These are phyloP conservation scores for Salvator merianae DNA, from an alignment of 2,113 vertebrate genomes.

Conservation along the genomic window DNA sequence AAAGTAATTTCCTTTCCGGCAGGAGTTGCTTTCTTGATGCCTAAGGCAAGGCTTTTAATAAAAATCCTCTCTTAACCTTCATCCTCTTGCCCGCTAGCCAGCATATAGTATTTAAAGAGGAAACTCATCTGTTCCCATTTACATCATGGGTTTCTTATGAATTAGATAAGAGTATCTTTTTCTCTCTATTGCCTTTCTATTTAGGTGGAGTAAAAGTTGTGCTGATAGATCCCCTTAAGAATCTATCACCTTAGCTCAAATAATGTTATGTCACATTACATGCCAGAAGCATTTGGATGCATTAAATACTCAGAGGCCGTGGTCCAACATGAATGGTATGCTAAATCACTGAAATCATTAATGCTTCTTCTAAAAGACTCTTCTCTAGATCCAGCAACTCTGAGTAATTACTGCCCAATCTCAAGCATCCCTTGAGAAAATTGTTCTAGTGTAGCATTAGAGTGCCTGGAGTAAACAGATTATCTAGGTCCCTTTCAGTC, in stretches of 20 bases:
- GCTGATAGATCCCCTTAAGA: background rate
- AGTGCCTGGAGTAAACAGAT: no score
- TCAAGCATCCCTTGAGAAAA: no score
- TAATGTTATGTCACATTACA: background rate
- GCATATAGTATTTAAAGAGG: background rate
- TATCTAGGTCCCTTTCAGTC: no score
- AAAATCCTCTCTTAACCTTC: background rate
- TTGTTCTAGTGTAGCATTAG: no score
- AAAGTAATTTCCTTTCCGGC: slow-evolving; percentile 4
- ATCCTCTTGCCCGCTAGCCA: background rate
- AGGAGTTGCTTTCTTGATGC: background rate
- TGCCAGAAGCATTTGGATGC: background rate
- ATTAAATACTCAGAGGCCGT: no score
- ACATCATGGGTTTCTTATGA: accelerated
- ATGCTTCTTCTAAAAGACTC: no score
- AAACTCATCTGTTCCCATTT: background rate
- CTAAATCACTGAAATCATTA: no score
- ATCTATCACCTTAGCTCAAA: background rate
- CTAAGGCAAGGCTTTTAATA: slow-evolving; percentile 5
- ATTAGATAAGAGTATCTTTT: background rate
- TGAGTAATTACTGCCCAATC: no score
- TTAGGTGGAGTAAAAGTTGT: background rate
- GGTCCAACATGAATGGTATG: no score
- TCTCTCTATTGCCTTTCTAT: background rate
- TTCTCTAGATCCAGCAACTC: no score